A percentile compares a stretch with the other conserved stretches of the same genome.
Evolutionary conservation across 2,113 vertebrate species (phyloP).

Genomic region (Lepisosteus osseus): DNA sequence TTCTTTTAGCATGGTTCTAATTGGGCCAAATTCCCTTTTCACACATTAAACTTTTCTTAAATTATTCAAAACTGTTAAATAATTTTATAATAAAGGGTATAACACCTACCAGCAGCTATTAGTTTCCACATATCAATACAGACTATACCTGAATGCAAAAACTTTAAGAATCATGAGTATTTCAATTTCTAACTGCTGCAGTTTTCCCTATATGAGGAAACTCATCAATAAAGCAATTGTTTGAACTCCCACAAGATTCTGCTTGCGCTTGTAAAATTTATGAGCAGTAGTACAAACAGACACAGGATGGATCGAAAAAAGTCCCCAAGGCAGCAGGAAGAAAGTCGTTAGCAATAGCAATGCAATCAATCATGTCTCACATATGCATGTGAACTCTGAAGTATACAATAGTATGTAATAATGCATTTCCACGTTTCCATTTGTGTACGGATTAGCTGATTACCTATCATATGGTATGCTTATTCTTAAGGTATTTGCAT

Average conservation of each 20-base stretch:
- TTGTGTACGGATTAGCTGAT: constrained; percentile 19
- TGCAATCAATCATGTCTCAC: constrained; percentile 72
- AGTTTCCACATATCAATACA: not conserved
- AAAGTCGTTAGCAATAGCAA: constrained; percentile 78
- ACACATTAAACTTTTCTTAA: no score
- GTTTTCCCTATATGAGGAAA: constrained; percentile 49
- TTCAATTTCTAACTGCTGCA: constrained; percentile 12
- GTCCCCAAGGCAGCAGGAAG: constrained; percentile 65
- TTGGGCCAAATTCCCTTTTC: no score
- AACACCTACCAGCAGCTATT: not conserved
- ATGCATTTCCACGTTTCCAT: constrained; percentile 41
- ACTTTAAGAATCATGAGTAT: not conserved
- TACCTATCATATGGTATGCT: not conserved
- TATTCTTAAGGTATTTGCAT: no score
- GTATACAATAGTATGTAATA: constrained; percentile 38
- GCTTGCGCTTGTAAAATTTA: constrained; percentile 63
- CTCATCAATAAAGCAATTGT: constrained; percentile 73
- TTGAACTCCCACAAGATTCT: constrained; percentile 59
- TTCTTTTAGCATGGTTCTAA: no score
- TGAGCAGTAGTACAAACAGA: constrained; percentile 68
- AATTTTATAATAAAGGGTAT: no score
- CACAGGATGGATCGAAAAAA: constrained; percentile 67
- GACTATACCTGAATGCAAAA: not conserved
- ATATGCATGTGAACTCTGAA: constrained; percentile 51
- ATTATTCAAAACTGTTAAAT: no score